Evolutionary conservation across 2,888 invertebrate genomes (phyloP).

Genomic region (Nemoura dubitans): DNA sequence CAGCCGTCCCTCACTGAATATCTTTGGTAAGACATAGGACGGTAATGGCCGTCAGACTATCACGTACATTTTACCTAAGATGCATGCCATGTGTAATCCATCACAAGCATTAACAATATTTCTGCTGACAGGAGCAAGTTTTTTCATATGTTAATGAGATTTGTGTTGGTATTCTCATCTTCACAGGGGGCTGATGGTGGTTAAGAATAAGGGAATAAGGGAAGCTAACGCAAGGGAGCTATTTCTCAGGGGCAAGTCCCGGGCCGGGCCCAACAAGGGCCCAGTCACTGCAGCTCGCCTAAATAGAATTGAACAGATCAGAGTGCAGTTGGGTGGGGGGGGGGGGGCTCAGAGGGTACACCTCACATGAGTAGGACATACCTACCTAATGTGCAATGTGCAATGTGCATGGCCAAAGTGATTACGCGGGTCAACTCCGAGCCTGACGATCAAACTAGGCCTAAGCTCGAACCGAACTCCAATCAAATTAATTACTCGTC

Average conservation of each 20-base stretch:
- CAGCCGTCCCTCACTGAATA: neutral
- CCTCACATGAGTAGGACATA: too few species aligned
- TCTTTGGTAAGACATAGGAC: constrained; percentile 28
- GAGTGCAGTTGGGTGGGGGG: too few species aligned
- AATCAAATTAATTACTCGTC: too few species aligned
- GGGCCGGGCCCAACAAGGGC: neutral
- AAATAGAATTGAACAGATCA: too few species aligned
- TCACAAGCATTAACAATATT: constrained; percentile 44
- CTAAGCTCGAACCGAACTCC: too few species aligned
- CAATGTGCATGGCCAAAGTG: too few species aligned
- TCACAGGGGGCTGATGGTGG: constrained; percentile 35
- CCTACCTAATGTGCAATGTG: too few species aligned
- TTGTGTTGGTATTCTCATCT: constrained; percentile 43
- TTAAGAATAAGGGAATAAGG: constrained; percentile 33
- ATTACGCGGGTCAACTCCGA: too few species aligned
- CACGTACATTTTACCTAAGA: constrained; percentile 41
- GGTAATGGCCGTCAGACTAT: constrained; percentile 38
- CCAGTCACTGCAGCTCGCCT: neutral
- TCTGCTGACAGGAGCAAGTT: constrained; percentile 46
- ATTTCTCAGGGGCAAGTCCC: neutral
- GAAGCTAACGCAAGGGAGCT: constrained; percentile 15
- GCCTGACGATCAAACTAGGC: too few species aligned
- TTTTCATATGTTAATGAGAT: constrained; percentile 49
- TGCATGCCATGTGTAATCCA: constrained; percentile 43
- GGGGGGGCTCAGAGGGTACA: too few species aligned